Percentiles rank a stretch among this genome's conserved stretches.
These are phyloP conservation scores for Zaprionus capensis DNA, from an alignment of 1,140 invertebrate genomes.

Conservation along the genomic window DNA sequence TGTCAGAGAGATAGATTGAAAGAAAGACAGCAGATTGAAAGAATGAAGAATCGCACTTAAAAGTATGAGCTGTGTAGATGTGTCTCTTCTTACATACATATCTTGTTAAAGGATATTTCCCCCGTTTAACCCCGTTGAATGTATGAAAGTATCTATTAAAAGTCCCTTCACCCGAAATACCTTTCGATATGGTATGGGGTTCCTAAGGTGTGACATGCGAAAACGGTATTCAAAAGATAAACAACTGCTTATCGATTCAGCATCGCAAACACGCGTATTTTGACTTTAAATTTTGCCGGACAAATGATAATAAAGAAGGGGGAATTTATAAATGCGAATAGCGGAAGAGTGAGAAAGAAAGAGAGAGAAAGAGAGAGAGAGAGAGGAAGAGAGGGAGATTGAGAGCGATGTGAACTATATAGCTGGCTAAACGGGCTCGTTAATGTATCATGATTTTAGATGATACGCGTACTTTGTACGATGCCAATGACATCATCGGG, in stretches of 20 bases:
- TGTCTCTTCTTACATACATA: no score
- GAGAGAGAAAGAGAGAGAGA: not conserved
- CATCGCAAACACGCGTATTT: constrained; percentile 6
- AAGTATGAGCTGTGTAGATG: no score
- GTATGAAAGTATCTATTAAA: not conserved
- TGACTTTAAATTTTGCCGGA: constrained; percentile 6
- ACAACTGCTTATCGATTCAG: constrained; percentile 22
- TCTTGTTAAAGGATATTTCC: no score
- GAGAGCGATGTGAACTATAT: constrained; percentile 21
- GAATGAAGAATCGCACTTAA: no score
- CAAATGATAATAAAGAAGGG: constrained; percentile 11
- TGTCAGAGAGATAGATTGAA: no score
- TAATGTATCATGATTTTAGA: constrained; percentile 47
- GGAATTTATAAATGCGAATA: not conserved
- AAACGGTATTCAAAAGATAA: constrained; percentile 18
- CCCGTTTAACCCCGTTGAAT: no score
- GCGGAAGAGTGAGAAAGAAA: not conserved
- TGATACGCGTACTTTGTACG: constrained; percentile 51
- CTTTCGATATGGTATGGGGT: not conserved
- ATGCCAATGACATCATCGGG: constrained; percentile 68
- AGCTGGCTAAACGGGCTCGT: constrained; percentile 22
- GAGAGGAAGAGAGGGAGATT: not conserved
- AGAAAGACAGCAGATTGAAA: no score
- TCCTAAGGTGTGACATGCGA: not conserved
- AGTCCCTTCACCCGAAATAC: not conserved